Percentiles rank a stretch among this genome's conserved stretches.
phyloP scores from a whole-genome alignment of 2,797 vertebrate species.

The Jordanella pulchra region DNA sequence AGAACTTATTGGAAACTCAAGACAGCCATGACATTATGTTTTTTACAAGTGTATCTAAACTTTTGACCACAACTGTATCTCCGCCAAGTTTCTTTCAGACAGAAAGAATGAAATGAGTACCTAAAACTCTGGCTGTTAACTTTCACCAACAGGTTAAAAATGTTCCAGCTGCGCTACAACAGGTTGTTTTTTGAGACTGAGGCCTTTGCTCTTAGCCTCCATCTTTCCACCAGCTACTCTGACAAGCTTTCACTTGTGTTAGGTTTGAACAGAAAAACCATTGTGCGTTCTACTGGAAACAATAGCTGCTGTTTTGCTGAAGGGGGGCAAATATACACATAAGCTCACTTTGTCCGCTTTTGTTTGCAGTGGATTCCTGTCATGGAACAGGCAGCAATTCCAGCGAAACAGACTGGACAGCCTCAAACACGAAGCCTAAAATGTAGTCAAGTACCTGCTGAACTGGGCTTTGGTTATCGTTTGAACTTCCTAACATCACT shows the following conservation, averaged over 20 bases:
- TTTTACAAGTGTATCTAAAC: too few relatives aligned
- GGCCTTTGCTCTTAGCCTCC: conserved; percentile 45
- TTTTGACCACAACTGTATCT: too few relatives aligned
- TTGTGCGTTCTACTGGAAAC: conserved; percentile 75
- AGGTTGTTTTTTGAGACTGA: conserved; percentile 53
- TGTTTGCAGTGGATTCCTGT: conserved; percentile 69
- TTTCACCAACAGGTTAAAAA: conserved; percentile 40
- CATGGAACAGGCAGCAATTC: conserved; percentile 65
- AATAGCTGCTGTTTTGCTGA: conserved; percentile 73
- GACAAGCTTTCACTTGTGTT: conserved; percentile 73
- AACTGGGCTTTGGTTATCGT: conserved; percentile 10
- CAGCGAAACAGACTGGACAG: conserved; percentile 47
- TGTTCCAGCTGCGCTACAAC: conserved; percentile 39
- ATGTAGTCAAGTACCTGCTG: not conserved
- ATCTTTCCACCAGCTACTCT: conserved; percentile 49
- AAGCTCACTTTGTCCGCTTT: conserved; percentile 71
- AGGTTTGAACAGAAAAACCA: conserved; percentile 74
- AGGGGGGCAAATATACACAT: conserved; percentile 70
- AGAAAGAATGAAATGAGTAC: not conserved
- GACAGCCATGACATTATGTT: too few relatives aligned
- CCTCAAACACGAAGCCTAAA: conserved; percentile 43
- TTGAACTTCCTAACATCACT: conserved; percentile 24
- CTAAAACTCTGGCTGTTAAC: conserved; percentile 20
- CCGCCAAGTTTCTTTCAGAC: not conserved
- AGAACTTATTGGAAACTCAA: too few relatives aligned